Percentiles rank a stretch among this genome's conserved stretches.
Conservation (phyloP, 2,797 vertebrate species). For the Pteronotus mesoamericanus region DNA sequence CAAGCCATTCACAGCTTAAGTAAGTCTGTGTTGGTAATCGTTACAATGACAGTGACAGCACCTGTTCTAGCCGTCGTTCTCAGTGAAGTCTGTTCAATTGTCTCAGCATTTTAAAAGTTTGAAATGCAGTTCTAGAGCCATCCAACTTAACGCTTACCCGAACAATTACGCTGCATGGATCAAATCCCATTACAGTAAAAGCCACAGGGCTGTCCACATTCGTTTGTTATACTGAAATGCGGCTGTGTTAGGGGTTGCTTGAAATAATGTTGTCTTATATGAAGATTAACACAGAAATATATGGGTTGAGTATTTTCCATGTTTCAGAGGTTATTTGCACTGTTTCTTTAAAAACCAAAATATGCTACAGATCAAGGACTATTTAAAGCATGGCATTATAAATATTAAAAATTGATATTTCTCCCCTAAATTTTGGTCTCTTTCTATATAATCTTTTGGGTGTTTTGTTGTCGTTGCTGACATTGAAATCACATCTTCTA, state of each 20-base stretch:
- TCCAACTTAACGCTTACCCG: not conserved
- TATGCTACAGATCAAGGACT: not conserved
- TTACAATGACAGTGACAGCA: not conserved
- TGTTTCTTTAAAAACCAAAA: slow-evolving; percentile 1
- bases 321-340: not conserved
- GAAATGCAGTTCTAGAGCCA: not conserved
- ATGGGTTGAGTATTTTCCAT: not conserved
- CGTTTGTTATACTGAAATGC: not conserved
- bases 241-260: not conserved
- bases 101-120: slow-evolving; percentile 33
- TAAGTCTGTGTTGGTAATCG: not conserved
- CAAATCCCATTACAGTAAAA: not conserved
- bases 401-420: not conserved
- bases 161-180: not conserved
- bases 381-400: not conserved
- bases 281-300: not conserved
- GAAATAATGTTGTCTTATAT: not conserved
- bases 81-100: not conserved
- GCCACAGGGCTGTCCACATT: not conserved
- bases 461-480: not conserved
- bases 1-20: not conserved
- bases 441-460: not conserved
- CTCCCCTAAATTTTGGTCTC: not conserved
- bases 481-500: not conserved
- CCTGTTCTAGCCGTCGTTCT: not conserved